A percentile compares a stretch with the other conserved stretches of the same genome.
These are phyloP conservation scores for Clarias pachynema DNA, from an alignment of 2,797 vertebrate genomes.

Conservation along the genomic window DNA sequence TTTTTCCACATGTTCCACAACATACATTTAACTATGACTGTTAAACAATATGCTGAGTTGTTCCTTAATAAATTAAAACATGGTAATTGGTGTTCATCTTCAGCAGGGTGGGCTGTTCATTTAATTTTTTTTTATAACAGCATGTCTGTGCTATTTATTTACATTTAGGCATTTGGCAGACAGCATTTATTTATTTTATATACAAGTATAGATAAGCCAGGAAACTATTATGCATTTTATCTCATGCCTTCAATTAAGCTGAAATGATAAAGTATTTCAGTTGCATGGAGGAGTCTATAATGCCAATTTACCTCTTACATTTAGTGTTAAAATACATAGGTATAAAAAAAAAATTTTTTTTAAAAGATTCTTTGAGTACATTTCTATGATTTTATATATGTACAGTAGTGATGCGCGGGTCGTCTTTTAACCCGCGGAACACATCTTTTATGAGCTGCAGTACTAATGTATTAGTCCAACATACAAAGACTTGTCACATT, in stretches of 20 bases:
- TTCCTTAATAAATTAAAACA: not conserved
- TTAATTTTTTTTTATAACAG: not conserved
- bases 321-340: not conserved
- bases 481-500: not conserved
- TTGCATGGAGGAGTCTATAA: not conserved
- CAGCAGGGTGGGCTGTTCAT: not conserved
- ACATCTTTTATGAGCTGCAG: not conserved
- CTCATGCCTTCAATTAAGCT: not conserved
- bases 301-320: not conserved
- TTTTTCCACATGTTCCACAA: not conserved
- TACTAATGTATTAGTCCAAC: not conserved
- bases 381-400: constrained; percentile 9
- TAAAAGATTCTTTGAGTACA: not conserved
- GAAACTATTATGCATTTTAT: not conserved
- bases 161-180: too few relatives aligned
- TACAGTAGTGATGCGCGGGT: too few relatives aligned
- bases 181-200: not conserved
- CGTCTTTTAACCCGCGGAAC: too few relatives aligned
- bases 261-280: not conserved
- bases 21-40: not conserved
- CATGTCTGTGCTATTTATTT: not conserved
- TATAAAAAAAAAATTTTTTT: not conserved
- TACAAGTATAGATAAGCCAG: not conserved
- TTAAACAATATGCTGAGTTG: not conserved
- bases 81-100: not conserved